Base-by-base conservation (phyloP, 2,113 vertebrate genomes). In the Alosa alosa region DNA sequence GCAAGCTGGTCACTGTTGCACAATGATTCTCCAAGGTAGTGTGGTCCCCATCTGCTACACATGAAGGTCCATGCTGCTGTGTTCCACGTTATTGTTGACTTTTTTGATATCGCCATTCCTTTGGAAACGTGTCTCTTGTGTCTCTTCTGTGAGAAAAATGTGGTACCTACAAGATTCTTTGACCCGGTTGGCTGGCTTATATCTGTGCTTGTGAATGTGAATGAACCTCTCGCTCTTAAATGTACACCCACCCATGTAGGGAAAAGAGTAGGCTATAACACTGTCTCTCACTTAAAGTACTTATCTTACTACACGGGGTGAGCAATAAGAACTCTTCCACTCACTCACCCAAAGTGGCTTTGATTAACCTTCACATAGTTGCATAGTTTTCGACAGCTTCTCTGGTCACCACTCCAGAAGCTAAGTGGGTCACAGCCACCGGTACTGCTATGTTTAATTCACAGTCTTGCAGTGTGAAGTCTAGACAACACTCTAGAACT, bases 341-440 rank as follows among this genome's bases (percentile, higher is more conserved):
- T 78, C 72, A 39, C 72, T 78, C 72, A 39, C 31, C 15, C 31
- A 31, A 78, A 78, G 31, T 78, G 36, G 72, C 25, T 78, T 39
- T 78, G 72, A 78, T 78, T 78, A 78, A 78, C 72, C 72, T 78
- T 39, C 25, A 39, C 2, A 15, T 6, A 44, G 41, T 44, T 44
- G 13, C 72, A 78, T 78, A 3, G 72, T 78, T 36, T 78, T 78
- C 31, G 31, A 78, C 72, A 78, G 72, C 31, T 5, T 39, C 36
- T 78, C 36, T 78, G 25, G 72, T 78, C 31, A 78, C 72, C 72
- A 39, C 72, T 78, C 72, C 25, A 78, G 72, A 17, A 39, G 72
- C 72, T 31, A 78, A 78, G 72, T 78, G 11, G 72, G 72, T 78
- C 72, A 75, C 68, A 78, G 72, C 2, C 31, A 78, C 72, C 39